Percentiles rank a stretch among this genome's conserved stretches.
These are phyloP conservation scores for Tokudaia tokunoshimensis DNA, from an alignment of 2,797 vertebrate genomes.

Conservation along the genomic window DNA sequence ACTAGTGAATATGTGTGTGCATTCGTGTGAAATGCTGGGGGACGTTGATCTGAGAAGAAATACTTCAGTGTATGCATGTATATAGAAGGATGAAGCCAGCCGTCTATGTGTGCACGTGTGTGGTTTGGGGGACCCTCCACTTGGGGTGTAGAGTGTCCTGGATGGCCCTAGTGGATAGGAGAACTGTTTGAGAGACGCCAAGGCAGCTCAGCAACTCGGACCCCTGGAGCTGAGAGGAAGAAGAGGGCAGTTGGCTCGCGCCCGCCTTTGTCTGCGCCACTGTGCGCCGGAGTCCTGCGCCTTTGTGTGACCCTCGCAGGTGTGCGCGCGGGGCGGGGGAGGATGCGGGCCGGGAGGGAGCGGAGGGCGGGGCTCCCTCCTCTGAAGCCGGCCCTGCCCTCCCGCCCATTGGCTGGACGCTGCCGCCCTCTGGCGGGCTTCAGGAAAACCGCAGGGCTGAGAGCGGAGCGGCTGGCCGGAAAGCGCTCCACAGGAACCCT, in stretches of 20 bases:
- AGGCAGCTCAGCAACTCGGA: not conserved
- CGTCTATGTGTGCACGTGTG: not conserved
- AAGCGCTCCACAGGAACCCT: fast-evolving
- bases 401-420: conserved; percentile 55
- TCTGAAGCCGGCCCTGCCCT: conserved; percentile 71
- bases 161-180: not conserved
- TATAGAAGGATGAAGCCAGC: not conserved
- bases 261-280: conserved; percentile 77
- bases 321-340: conserved; percentile 72
- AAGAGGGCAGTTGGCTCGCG: not conserved
- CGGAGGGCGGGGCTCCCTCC: conserved; percentile 50
- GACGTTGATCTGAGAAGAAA: conserved; percentile 1
- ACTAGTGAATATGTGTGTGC: not conserved
- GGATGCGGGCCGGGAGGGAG: not conserved
- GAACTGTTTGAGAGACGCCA: not conserved
- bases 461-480: not conserved
- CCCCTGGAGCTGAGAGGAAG: not conserved
- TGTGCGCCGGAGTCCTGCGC: conserved; percentile 60
- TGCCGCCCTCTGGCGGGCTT: conserved; percentile 77
- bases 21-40: not conserved
- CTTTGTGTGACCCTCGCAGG: conserved; percentile 85
- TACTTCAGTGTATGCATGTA: not conserved
- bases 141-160: not conserved
- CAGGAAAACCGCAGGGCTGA: not conserved
- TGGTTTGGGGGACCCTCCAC: not conserved